Evolutionary conservation across 1,140 invertebrate genomes (phyloP).

Genomic region (Dinoponera quadriceps): DNA sequence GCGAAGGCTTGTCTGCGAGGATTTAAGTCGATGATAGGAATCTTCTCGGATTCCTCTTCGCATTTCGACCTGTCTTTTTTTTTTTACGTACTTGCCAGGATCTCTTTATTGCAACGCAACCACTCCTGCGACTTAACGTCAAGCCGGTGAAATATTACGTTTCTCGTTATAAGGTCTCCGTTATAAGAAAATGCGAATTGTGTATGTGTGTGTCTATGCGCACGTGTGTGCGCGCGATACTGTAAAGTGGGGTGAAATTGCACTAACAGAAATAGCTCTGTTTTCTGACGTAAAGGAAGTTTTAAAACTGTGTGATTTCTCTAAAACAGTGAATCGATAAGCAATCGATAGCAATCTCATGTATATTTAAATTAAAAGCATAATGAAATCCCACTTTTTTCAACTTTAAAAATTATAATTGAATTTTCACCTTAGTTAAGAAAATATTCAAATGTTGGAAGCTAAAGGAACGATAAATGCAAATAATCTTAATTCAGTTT

Average conservation of each 20-base stretch:
- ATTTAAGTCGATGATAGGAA: slow-evolving; percentile 7
- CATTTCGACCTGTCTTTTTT: slow-evolving; percentile 1
- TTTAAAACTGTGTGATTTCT: neutral
- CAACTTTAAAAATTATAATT: no score
- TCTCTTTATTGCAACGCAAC: slow-evolving; percentile 48
- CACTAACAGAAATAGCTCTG: neutral
- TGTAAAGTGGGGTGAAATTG: slow-evolving; percentile 16
- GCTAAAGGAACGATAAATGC: neutral
- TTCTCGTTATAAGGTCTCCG: slow-evolving; percentile 49
- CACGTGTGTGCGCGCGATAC: neutral
- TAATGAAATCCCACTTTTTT: neutral
- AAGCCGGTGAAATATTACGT: slow-evolving; percentile 48
- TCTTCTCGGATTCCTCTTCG: neutral
- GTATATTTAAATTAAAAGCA: neutral
- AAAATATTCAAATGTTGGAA: neutral
- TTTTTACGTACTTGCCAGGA: slow-evolving; percentile 22
- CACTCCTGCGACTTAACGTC: slow-evolving; percentile 30
- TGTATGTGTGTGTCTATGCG: no score
- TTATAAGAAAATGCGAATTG: slow-evolving; percentile 45
- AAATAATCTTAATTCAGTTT: neutral
- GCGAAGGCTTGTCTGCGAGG: slow-evolving; percentile 16
- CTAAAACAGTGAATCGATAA: slow-evolving; percentile 14
- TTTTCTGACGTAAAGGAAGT: neutral
- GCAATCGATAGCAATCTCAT: neutral
- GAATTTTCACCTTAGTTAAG: neutral